Percentiles rank a stretch among this genome's conserved stretches.
Conservation (phyloP, 1,140 invertebrate species). For the Zaprionus vittiger region DNA sequence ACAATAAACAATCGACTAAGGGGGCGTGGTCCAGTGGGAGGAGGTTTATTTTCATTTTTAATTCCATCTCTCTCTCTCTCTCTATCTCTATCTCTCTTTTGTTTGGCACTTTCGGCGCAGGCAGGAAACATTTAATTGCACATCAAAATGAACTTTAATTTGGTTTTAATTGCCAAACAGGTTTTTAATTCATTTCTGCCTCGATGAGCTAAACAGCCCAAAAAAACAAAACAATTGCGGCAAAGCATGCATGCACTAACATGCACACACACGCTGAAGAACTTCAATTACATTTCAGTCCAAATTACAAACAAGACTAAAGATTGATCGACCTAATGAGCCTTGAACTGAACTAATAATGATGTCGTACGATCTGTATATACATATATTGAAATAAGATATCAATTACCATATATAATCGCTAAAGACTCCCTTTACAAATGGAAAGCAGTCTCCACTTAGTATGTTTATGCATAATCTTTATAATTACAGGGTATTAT, state of each 20-base stretch:
- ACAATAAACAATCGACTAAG: slow-evolving; percentile 62
- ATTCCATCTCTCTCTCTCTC: slow-evolving; percentile 12
- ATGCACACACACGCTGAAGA: background rate
- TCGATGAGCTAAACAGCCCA: background rate
- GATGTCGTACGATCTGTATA: no score
- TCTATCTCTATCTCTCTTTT: slow-evolving; percentile 35
- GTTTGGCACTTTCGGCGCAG: slow-evolving; percentile 41
- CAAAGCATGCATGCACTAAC: background rate
- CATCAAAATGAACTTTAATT: slow-evolving; percentile 77
- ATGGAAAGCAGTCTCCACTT: background rate
- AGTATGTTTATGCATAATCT: background rate
- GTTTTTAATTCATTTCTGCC: slow-evolving; percentile 28
- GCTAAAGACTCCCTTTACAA: background rate
- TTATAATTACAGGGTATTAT: background rate
- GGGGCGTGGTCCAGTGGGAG: background rate
- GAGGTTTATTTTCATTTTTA: background rate
- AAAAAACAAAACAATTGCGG: slow-evolving; percentile 2
- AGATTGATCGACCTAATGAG: no score
- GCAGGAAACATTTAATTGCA: slow-evolving; percentile 68
- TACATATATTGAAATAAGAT: no score
- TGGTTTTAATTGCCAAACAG: slow-evolving; percentile 72
- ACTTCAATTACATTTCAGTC: no score
- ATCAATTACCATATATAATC: no score
- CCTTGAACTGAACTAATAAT: no score
- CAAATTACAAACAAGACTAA: no score